A percentile compares a stretch with the other conserved stretches of the same genome.
Conservation (phyloP, 2,797 vertebrate genomes). For the Paratrypauchen microcephalus region DNA sequence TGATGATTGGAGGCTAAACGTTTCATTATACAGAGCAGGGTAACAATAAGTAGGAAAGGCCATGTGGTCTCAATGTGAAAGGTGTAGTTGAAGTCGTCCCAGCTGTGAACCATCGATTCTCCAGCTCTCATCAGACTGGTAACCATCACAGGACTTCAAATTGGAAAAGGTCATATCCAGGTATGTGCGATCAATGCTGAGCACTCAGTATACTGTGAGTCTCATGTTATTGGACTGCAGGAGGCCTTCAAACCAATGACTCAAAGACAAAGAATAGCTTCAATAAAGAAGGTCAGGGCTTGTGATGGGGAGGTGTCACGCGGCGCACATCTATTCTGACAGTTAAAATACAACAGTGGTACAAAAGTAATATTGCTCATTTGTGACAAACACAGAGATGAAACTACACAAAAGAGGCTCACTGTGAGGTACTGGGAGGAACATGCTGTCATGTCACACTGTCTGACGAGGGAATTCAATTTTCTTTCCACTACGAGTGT, state of each 20-base stretch:
- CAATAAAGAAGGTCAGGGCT: conserved; percentile 59
- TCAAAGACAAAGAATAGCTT: conserved; percentile 62
- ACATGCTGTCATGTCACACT: conserved; percentile 58
- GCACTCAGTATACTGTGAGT: conserved; percentile 70
- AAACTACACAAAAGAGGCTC: conserved; percentile 55
- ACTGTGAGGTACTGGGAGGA: conserved; percentile 40
- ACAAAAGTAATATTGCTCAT: conserved; percentile 52
- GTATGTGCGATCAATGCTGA: conserved; percentile 72
- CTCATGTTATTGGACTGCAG: conserved; percentile 54
- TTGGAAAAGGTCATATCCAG: conserved; percentile 78
- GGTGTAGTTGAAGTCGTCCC: conserved; percentile 41
- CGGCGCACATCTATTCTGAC: conserved; percentile 46
- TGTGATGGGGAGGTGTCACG: conserved; percentile 48
- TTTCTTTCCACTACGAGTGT: conserved; percentile 50
- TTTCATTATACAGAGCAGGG: conserved; percentile 68
- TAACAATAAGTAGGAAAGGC: conserved; percentile 53
- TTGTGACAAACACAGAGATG: conserved; percentile 59
- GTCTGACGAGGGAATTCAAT: conserved; percentile 64
- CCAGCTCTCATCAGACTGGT: conserved; percentile 65
- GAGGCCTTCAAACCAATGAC: conserved; percentile 68
- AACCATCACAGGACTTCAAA: conserved; percentile 60
- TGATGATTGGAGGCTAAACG: conserved; percentile 73
- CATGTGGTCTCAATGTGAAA: conserved; percentile 43
- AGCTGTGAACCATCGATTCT: conserved; percentile 65
- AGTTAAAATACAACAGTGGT: conserved; percentile 49